These are phyloP conservation scores for Xanthia icteritia DNA, from an alignment of 2,888 invertebrate genomes.

Conservation along the genomic window DNA sequence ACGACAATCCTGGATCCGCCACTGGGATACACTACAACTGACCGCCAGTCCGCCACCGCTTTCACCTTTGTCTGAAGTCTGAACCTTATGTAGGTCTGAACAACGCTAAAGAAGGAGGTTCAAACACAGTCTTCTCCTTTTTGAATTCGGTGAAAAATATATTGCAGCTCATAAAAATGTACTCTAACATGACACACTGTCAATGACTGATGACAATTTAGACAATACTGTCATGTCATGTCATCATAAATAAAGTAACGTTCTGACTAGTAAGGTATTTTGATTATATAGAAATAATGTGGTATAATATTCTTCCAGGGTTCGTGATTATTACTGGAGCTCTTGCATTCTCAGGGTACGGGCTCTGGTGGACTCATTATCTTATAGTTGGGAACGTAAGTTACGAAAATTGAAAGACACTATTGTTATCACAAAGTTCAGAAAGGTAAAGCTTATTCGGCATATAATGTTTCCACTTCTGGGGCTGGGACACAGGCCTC, in stretches of 20 bases:
- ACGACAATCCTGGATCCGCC: no score
- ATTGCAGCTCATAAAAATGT: no score
- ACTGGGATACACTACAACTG: no score
- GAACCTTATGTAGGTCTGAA: background rate
- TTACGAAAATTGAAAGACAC: slow-evolving; percentile 10
- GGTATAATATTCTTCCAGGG: slow-evolving; percentile 77
- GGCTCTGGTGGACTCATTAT: slow-evolving; percentile 74
- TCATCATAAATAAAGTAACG: background rate
- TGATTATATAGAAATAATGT: slow-evolving; percentile 68
- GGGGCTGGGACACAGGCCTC: background rate
- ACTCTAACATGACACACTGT: no score
- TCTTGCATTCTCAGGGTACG: slow-evolving; percentile 70
- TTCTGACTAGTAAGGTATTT: background rate
- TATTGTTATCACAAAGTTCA: background rate
- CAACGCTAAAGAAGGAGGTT: background rate
- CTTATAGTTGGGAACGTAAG: slow-evolving; percentile 77
- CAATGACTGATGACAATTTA: background rate
- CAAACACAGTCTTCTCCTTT: background rate
- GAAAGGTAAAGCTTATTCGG: background rate
- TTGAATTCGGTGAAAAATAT: no score
- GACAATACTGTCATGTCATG: no score
- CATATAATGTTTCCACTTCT: background rate
- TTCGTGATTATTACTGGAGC: slow-evolving; percentile 64
- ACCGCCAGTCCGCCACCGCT: no score
- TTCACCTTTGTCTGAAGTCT: no score